These are phyloP conservation scores for Acanthopleura granulata DNA, from an alignment of 2,888 invertebrate species.

Conservation along the genomic window DNA sequence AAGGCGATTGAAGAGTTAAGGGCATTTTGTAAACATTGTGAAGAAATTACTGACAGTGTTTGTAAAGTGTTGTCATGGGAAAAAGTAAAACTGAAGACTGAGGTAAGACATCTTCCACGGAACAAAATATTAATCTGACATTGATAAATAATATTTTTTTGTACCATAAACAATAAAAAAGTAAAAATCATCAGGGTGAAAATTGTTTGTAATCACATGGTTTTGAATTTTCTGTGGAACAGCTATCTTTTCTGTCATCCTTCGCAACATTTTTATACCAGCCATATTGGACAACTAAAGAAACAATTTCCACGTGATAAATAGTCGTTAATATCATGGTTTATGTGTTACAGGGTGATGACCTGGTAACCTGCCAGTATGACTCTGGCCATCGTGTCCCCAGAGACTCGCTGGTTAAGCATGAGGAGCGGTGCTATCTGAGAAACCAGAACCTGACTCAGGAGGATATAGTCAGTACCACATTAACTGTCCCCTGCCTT, in stretches of 20 bases:
- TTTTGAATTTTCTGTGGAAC: too few relatives aligned
- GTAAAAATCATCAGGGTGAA: too few relatives aligned
- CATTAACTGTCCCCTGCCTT: neutral
- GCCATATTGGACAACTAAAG: too few relatives aligned
- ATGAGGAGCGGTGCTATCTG: constrained; percentile 41
- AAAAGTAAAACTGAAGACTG: neutral
- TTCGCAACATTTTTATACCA: too few relatives aligned
- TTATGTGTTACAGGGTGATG: constrained; percentile 17
- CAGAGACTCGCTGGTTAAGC: constrained; percentile 40
- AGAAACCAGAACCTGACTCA: constrained; percentile 41
- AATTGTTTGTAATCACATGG: too few relatives aligned
- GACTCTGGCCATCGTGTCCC: constrained; percentile 44
- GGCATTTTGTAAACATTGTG: neutral
- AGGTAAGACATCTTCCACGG: too few relatives aligned
- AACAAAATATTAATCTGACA: too few relatives aligned
- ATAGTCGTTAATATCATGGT: too few relatives aligned
- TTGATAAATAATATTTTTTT: too few relatives aligned
- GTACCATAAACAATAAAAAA: too few relatives aligned
- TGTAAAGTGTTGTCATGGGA: neutral
- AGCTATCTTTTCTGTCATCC: too few relatives aligned
- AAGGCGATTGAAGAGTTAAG: neutral
- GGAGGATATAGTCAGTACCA: constrained; percentile 36
- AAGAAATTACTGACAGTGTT: neutral
- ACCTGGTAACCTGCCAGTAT: constrained; percentile 40
- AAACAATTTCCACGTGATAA: too few relatives aligned